These are phyloP conservation scores for Porites evermanni DNA, from an alignment of 92 coral and sea anemone genomes.

Conservation along the genomic window DNA sequence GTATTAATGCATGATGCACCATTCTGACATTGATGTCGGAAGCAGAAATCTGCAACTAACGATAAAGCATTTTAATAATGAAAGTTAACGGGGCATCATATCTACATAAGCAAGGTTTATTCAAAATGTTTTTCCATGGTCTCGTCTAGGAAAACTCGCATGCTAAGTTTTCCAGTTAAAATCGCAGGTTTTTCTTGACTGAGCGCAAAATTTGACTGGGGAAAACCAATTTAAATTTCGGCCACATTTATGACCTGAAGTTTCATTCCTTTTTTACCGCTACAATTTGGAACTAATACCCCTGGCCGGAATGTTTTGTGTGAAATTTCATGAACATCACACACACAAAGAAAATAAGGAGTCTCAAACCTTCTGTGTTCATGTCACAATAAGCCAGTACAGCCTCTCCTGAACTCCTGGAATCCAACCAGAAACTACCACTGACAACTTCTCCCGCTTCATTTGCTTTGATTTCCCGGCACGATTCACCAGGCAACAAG, in stretches of 20 bases:
- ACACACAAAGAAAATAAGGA: not conserved
- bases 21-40: not conserved
- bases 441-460: not conserved
- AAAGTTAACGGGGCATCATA: too few relatives aligned
- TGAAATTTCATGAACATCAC: too few relatives aligned
- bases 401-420: not conserved
- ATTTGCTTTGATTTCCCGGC: slow-evolving; percentile 18
- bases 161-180: too few relatives aligned
- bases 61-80: not conserved
- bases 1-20: not conserved
- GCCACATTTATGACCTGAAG: too few relatives aligned
- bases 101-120: not conserved
- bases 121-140: too few relatives aligned
- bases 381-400: not conserved
- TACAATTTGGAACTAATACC: too few relatives aligned
- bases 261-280: too few relatives aligned
- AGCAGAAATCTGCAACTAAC: slow-evolving; percentile 5
- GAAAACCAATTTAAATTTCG: too few relatives aligned
- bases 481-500: slow-evolving; percentile 5
- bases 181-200: too few relatives aligned
- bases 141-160: not conserved
- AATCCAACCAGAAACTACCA: slow-evolving; percentile 7
- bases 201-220: too few relatives aligned
- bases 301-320: too few relatives aligned
- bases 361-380: not conserved